Evolutionary conservation across 2,888 invertebrate species (phyloP).

Genomic region (Proisotoma minuta): DNA sequence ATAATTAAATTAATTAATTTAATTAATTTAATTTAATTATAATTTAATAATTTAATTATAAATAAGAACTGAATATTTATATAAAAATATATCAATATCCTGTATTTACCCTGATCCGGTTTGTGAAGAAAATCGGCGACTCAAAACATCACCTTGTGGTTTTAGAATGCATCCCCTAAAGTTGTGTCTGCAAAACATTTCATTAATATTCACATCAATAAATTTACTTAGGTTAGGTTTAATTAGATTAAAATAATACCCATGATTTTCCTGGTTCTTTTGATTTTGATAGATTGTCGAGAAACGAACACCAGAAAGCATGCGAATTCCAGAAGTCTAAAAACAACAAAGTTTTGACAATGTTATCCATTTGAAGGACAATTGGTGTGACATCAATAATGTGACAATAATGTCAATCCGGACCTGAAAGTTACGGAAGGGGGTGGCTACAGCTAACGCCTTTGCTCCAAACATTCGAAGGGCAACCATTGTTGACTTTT

Average conservation of each 20-base stretch:
- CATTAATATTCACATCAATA: not conserved
- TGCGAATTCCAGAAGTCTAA: not conserved
- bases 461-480: conserved; percentile 11
- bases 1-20: not conserved
- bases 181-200: not conserved
- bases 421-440: conserved; percentile 6
- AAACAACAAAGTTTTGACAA: not conserved
- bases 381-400: no score
- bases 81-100: not conserved
- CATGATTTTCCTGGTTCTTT: not conserved
- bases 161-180: conserved; percentile 12
- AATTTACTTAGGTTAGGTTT: no score
- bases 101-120: conserved; percentile 1
- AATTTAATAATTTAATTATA: not conserved
- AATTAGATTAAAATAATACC: not conserved
- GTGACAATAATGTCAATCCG: no score
- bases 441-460: not conserved
- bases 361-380: no score
- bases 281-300: not conserved
- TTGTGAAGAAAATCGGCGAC: conserved; percentile 7
- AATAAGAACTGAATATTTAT: not conserved
- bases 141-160: not conserved
- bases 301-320: conserved; percentile 7
- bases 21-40: not conserved
- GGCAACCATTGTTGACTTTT: not conserved